These are phyloP conservation scores for Microtus montanus DNA, from an alignment of 2,113 vertebrate genomes.

Conservation along the genomic window DNA sequence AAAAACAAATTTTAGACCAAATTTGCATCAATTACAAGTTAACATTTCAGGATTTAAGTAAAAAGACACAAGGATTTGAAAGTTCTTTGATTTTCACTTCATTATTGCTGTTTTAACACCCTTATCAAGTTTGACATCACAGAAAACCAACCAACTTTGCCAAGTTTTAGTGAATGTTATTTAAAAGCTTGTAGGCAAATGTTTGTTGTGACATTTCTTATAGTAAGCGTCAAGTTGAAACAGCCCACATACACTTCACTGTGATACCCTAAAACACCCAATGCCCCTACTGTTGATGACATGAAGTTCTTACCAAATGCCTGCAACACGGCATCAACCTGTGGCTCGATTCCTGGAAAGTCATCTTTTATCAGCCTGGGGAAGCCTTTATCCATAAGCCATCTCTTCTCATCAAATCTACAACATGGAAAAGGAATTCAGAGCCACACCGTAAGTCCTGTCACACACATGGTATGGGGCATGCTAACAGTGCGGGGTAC, in stretches of 20 bases:
- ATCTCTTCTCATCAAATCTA: slow-evolving; percentile 89
- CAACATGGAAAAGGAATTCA: slow-evolving; percentile 30
- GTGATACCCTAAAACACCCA: not conserved
- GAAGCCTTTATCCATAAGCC: slow-evolving; percentile 88
- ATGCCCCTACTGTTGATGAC: not conserved
- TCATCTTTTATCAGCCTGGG: slow-evolving; percentile 85
- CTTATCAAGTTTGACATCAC: not conserved
- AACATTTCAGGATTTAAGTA: not conserved
- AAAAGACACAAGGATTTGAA: not conserved
- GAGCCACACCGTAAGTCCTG: not conserved
- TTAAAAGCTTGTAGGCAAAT: not conserved
- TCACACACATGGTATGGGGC: not conserved
- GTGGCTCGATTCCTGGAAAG: slow-evolving; percentile 90
- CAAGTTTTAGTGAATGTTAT: not conserved
- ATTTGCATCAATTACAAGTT: not conserved
- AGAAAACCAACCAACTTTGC: not conserved
- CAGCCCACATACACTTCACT: not conserved
- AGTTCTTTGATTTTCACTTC: slow-evolving; percentile 17
- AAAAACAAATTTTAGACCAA: not conserved
- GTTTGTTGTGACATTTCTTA: not conserved
- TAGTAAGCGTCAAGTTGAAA: not conserved
- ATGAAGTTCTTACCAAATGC: slow-evolving; percentile 84
- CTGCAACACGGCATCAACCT: slow-evolving; percentile 88
- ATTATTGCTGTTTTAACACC: not conserved
- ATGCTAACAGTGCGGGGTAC: not conserved